Percentiles rank a stretch among this genome's conserved stretches.
These are phyloP conservation scores for Ptychochromis oligacanthus DNA, from an alignment of 2,113 vertebrate species.

Conservation along the genomic window DNA sequence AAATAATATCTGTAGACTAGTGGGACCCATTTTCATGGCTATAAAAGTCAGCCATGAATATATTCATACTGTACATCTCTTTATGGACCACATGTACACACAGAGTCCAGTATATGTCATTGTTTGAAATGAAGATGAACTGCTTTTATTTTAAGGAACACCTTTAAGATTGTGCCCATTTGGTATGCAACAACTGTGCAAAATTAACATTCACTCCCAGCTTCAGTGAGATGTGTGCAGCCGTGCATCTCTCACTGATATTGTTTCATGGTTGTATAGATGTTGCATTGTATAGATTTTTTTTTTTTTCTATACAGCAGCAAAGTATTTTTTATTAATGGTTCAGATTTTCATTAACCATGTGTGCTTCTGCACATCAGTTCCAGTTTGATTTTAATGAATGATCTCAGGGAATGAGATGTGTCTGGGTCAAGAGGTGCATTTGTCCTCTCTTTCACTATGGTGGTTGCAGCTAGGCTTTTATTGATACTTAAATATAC, in stretches of 20 bases:
- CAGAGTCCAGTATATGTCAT: slow-evolving; percentile 40
- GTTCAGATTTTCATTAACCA: slow-evolving; percentile 39
- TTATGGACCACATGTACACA: slow-evolving; percentile 8
- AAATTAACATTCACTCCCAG: slow-evolving; percentile 58
- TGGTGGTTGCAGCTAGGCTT: slow-evolving; percentile 21
- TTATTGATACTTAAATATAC: slow-evolving; percentile 27
- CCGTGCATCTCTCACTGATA: slow-evolving; percentile 55
- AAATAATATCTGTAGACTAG: slow-evolving; percentile 33
- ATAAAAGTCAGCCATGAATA: slow-evolving; percentile 53
- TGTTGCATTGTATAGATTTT: slow-evolving; percentile 55
- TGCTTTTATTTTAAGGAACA: slow-evolving; percentile 56
- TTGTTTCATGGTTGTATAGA: slow-evolving; percentile 24
- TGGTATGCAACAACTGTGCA: slow-evolving; percentile 50
- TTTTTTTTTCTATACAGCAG: slow-evolving; percentile 40
- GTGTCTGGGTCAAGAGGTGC: slow-evolving; percentile 37
- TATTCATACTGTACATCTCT: slow-evolving; percentile 40
- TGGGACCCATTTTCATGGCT: slow-evolving; percentile 36
- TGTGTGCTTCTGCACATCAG: slow-evolving; percentile 21
- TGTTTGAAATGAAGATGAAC: slow-evolving; percentile 62
- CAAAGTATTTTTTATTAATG: slow-evolving; percentile 59
- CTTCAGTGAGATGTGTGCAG: slow-evolving; percentile 54
- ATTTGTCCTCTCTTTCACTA: slow-evolving; percentile 19
- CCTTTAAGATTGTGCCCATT: slow-evolving; percentile 64
- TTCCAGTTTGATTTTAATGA: slow-evolving; percentile 50
- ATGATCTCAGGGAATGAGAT: slow-evolving; percentile 45